phyloP scores from a whole-genome alignment of 2,797 vertebrate genomes.

The Onychomys leucogaster region DNA sequence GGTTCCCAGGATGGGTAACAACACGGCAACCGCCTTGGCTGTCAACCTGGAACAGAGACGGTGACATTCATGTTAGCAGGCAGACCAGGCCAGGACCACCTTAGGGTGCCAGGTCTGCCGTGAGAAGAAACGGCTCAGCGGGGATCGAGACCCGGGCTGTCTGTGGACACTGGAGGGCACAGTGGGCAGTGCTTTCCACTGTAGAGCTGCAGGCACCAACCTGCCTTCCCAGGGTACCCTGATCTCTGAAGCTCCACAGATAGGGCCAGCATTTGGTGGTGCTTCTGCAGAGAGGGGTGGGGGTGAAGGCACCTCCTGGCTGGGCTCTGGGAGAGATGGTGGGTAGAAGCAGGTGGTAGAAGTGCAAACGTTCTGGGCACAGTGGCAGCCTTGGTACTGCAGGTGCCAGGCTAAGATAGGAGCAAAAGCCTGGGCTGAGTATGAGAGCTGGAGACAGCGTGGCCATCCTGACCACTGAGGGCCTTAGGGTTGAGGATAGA shows the following conservation, averaged over 20 bases:
- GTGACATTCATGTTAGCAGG: fast-evolving
- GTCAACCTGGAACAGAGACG: conserved; percentile 90
- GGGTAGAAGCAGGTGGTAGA: not conserved
- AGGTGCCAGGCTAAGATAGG: not conserved
- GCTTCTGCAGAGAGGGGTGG: not conserved
- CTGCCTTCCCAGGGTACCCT: not conserved
- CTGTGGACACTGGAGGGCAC: not conserved
- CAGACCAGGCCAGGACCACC: not conserved
- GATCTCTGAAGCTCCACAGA: not conserved
- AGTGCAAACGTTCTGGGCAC: not conserved
- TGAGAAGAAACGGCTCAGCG: not conserved
- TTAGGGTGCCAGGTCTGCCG: not conserved
- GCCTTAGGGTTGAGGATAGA: not conserved
- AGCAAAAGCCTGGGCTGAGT: not conserved
- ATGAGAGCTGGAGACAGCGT: not conserved
- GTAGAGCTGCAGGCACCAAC: not conserved
- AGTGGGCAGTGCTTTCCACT: no score
- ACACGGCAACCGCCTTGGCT: conserved; percentile 96
- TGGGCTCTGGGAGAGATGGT: not conserved
- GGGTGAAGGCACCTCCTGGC: not conserved
- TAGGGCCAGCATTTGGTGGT: not conserved
- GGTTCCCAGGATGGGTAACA: conserved; percentile 96
- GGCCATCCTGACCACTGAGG: not conserved
- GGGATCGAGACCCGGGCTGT: not conserved
- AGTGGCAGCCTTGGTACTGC: not conserved